Evolutionary conservation across 2,797 vertebrate species (phyloP).

Genomic region (Yasuhikotakia modesta): DNA sequence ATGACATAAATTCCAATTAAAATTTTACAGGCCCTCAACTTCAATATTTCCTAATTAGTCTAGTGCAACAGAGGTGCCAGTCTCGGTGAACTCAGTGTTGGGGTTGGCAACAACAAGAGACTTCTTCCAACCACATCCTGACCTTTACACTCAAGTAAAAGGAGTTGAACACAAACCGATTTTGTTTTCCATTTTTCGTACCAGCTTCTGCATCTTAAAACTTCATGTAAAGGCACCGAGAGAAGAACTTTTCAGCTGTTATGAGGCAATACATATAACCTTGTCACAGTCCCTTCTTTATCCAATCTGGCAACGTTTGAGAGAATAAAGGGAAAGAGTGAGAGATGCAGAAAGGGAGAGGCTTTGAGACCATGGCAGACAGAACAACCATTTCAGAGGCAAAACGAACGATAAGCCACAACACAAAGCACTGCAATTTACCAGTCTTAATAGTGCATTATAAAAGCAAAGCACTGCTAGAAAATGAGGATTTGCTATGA

Average conservation of each 20-base stretch:
- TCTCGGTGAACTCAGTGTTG: slow-evolving; percentile 17
- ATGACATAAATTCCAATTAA: slow-evolving; percentile 49
- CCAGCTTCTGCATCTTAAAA: no score
- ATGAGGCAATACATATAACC: slow-evolving; percentile 25
- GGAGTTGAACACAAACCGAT: neutral
- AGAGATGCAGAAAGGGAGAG: neutral
- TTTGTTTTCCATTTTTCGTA: neutral
- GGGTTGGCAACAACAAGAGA: slow-evolving; percentile 8
- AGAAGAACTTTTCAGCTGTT: slow-evolving; percentile 41
- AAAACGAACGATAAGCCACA: neutral
- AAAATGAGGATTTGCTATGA: slow-evolving; percentile 7
- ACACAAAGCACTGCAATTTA: slow-evolving; percentile 42
- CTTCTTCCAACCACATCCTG: slow-evolving; percentile 20
- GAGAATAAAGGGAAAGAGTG: slow-evolving; percentile 2
- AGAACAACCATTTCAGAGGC: neutral
- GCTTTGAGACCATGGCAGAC: slow-evolving; percentile 14
- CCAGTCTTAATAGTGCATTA: neutral
- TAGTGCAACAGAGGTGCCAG: slow-evolving; percentile 33
- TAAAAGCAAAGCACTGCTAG: neutral
- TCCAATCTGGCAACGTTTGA: slow-evolving; percentile 31
- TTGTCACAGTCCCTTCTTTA: slow-evolving; percentile 36
- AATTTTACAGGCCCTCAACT: slow-evolving; percentile 43
- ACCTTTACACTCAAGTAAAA: slow-evolving; percentile 18
- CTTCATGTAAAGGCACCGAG: neutral
- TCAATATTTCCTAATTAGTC: slow-evolving; percentile 40